phyloP scores from a whole-genome alignment of 2,888 invertebrate genomes.

The Amphimallon solstitiale region DNA sequence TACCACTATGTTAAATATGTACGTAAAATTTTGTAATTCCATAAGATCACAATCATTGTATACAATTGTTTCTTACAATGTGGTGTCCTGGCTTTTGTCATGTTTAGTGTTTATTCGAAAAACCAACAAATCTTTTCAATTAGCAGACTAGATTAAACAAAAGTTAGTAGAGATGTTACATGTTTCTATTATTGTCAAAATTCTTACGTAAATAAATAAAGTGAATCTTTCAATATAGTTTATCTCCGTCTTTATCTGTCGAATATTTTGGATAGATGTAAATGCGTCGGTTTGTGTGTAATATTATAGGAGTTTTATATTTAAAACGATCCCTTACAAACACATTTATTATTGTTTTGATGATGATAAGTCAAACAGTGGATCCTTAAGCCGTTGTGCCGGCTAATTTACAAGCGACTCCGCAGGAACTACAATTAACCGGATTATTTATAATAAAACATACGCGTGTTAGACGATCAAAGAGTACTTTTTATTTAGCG shows the following conservation, averaged over 20 bases:
- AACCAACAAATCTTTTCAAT: conserved; percentile 27
- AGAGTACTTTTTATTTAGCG: conserved; percentile 38
- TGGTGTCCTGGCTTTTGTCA: conserved; percentile 31
- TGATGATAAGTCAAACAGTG: conserved; percentile 36
- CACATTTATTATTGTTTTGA: conserved; percentile 40
- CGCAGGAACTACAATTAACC: conserved; percentile 39
- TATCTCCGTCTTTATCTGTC: conserved; percentile 30
- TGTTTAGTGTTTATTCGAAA: conserved; percentile 29
- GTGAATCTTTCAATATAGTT: conserved; percentile 32
- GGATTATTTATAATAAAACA: conserved; percentile 41
- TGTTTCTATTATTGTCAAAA: conserved; percentile 32
- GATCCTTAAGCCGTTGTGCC: conserved; percentile 32
- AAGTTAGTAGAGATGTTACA: conserved; percentile 32
- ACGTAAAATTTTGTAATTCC: conserved; percentile 25
- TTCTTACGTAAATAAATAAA: conserved; percentile 32
- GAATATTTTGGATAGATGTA: conserved; percentile 30
- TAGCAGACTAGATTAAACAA: conserved; percentile 32
- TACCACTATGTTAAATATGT: conserved; percentile 11
- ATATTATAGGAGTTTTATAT: conserved; percentile 36
- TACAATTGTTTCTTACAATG: conserved; percentile 30
- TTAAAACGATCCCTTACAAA: conserved; percentile 37
- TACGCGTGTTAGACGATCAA: conserved; percentile 39
- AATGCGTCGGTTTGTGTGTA: conserved; percentile 32
- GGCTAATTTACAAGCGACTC: conserved; percentile 33
- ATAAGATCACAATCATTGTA: conserved; percentile 26